Base-by-base conservation (phyloP, 1,140 invertebrate species). In the Lasioglossum baleicum region DNA sequence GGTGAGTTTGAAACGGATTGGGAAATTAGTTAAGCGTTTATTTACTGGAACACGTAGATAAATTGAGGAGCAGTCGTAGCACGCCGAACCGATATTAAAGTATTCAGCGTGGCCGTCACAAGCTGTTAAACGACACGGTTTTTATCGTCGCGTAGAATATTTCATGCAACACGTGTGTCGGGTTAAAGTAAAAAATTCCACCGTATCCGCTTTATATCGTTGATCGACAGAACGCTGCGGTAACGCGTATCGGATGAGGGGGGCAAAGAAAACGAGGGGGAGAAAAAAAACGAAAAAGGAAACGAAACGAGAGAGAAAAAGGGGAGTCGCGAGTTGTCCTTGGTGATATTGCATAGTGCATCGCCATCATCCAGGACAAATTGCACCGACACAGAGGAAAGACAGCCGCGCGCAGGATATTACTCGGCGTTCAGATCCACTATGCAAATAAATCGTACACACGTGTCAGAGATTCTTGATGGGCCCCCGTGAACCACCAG, bases 311-410 rank as follows among this genome's bases (percentile, higher is more conserved):
- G 48, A n/a, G 48, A 40, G 31, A 22, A 74, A 75, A 67, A 69
- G 68, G 44, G 51, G 31, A 75, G 68, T 80, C 72, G 40, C 31
- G 65, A 65, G 77, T 70, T 80, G 70, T 75, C 71, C 77, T 83
- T 83, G 77, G 79, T 58, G 79, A 81, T 75, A 83, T 80, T 67
- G 82, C 79, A 83, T 81, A 83, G 68, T 51, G 73, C 64, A 76
- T 67, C 67, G 61, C 79, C 73, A 72, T 83, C 82, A 61, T 76
- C 63, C 73, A 81, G 79, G 79, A 83, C 73, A 83, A 81, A 83
- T 83, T 83, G 68, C 79, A 67, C 72, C 56, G 78, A 61, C 78
- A 83, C 68, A 72, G 61, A 35, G 72, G 56, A 83, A 67, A 40
- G 60, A 69, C 76, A 68, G 2, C n/a, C 72, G 78, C 73, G 78